Conservation (phyloP, 2,797 vertebrate species). For the Tangara arthus region DNA sequence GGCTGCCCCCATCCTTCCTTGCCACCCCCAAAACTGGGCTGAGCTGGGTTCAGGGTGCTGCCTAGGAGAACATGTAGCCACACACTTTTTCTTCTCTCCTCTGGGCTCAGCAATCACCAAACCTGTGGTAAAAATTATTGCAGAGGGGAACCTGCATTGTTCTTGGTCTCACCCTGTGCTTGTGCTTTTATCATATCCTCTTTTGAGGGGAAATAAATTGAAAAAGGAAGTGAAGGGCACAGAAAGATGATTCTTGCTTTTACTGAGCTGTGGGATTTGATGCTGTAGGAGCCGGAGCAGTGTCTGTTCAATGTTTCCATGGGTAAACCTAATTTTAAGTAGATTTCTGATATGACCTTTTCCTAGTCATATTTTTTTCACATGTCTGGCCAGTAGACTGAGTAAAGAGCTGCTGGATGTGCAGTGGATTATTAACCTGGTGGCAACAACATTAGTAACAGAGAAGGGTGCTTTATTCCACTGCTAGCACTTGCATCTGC, state of each 20-base stretch:
- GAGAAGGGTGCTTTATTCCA: slow-evolving; percentile 41
- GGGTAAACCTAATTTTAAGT: slow-evolving; percentile 1
- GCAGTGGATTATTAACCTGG: slow-evolving; percentile 31
- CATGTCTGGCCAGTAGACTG: not conserved
- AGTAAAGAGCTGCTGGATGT: not conserved
- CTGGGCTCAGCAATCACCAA: not conserved
- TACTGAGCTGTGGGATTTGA: not conserved
- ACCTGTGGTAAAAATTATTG: not conserved
- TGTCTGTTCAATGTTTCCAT: not conserved
- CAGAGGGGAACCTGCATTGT: not conserved
- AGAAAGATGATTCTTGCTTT: not conserved
- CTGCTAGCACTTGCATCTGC: not conserved
- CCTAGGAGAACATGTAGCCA: fast-evolving
- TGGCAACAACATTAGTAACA: slow-evolving; percentile 47
- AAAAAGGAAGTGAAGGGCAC: not conserved
- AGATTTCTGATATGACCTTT: slow-evolving; percentile 4
- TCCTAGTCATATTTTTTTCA: not conserved
- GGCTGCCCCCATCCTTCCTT: not conserved
- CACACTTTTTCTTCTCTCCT: not conserved
- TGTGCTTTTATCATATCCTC: not conserved
- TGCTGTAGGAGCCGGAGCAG: not conserved
- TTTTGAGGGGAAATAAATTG: not conserved
- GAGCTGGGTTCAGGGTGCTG: not conserved
- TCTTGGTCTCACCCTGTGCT: not conserved
- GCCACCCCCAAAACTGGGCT: not conserved